Evolutionary conservation across 2,888 invertebrate species (phyloP), one percentile per base, ranked within the genome.

Genomic region (Thymelicus acteon): DNA sequence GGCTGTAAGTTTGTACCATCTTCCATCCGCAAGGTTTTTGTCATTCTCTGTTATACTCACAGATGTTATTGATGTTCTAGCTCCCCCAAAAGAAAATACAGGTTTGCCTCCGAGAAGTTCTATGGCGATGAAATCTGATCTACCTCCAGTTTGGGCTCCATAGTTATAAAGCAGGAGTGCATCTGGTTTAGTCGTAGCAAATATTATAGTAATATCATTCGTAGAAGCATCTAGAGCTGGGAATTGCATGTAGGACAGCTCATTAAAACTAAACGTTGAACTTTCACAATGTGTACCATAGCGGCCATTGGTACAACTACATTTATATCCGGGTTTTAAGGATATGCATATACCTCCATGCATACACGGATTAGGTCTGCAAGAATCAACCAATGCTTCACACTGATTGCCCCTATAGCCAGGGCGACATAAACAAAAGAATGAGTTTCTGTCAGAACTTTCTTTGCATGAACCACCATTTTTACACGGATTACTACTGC

Each of bases 401-500:
- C 99, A 99, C 77, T 97, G 96, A 85, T 97, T 97, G 3, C 99
- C 99, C 12, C 97, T 95, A 86, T 97, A 99, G 0, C 98, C 98
- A 2, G 98, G 97, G 2, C 98, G 95, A 84, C 99, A 99, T 1
- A 98, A 92, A 80, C 99, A 99, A 89, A 98, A 98, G 95, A 97
- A 98, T 44, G 97, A 97, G 40, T 97, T 97, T 61, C 97, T 97
- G 80, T 98, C 98, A 0, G 97, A 96, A 82, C 97, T 97, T 83
- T 97, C 97, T 77, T 97, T 96, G 79, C 98, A 98, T 0, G 98
- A 97, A 2, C 98, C 98, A 8, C 98, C 98, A 84, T 98, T 98
- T 79, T 96, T 95, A 84, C 98, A 98, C 0, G 98, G 98, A 82
- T 96, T 97, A 65, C 95, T 96, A 65, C 96, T 96, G 82, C 98